These are phyloP conservation scores for Phoxinus phoxinus DNA, from an alignment of 2,113 vertebrate species.

Conservation along the genomic window DNA sequence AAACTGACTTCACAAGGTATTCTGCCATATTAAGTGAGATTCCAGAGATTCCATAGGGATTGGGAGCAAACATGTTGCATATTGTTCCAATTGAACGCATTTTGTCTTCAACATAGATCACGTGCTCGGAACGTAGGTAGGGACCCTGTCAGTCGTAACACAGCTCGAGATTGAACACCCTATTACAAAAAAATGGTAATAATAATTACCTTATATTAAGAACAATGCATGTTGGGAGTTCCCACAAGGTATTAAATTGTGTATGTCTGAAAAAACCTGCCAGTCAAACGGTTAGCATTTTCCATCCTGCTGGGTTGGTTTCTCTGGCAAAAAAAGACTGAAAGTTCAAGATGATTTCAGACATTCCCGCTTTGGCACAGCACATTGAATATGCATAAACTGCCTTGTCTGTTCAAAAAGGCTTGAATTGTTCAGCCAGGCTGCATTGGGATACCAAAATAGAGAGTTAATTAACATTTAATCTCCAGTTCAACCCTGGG, in stretches of 20 bases:
- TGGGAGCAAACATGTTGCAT: background rate
- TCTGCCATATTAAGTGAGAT: background rate
- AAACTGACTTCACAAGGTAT: background rate
- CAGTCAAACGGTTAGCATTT: background rate
- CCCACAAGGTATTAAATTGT: background rate
- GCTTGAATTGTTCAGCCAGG: slow-evolving; percentile 5
- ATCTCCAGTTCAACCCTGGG: slow-evolving; percentile 15
- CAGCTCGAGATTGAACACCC: background rate
- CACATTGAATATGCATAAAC: slow-evolving; percentile 18
- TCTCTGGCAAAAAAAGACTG: background rate
- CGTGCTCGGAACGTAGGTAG: background rate
- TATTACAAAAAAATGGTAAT: background rate
- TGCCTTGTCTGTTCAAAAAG: background rate
- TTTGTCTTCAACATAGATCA: background rate
- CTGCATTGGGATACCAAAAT: background rate
- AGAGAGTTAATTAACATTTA: slow-evolving; percentile 36
- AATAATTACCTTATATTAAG: background rate
- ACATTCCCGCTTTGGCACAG: background rate
- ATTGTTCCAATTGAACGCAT: background rate
- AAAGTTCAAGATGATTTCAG: background rate
- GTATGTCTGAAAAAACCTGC: background rate
- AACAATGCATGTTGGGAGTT: background rate
- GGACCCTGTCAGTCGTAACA: background rate
- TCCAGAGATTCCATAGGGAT: no score
- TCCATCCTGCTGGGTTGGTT: background rate